Evolutionary conservation across 2,888 invertebrate genomes (phyloP).

Genomic region (Lissocephala sabroskyi): DNA sequence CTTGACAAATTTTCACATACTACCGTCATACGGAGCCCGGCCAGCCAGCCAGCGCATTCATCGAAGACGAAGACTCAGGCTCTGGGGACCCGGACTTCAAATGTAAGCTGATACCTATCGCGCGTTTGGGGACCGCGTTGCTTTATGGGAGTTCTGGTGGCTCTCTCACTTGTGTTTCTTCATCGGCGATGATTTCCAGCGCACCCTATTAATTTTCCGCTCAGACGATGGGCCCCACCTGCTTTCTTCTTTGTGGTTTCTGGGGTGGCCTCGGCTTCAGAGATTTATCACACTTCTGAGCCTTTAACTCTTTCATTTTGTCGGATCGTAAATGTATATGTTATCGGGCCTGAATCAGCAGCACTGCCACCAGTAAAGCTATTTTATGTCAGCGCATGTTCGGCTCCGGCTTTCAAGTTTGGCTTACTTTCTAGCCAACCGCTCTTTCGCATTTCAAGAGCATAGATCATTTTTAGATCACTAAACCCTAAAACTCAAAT

Average conservation of each 20-base stretch:
- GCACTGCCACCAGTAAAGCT: slow-evolving; percentile 42
- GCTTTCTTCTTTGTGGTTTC: slow-evolving; percentile 20
- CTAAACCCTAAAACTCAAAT: no score
- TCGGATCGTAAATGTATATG: slow-evolving; percentile 68
- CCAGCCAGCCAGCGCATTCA: no score
- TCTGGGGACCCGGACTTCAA: slow-evolving; percentile 42
- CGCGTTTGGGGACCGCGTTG: slow-evolving; percentile 24
- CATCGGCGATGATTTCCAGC: slow-evolving; percentile 8
- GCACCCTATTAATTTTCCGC: slow-evolving; percentile 68
- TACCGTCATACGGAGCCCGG: slow-evolving; percentile 37
- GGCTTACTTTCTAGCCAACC: slow-evolving; percentile 10
- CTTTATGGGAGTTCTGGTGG: slow-evolving; percentile 12
- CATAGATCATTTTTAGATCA: no score
- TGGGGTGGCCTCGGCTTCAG: slow-evolving; percentile 66
- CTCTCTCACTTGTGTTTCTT: slow-evolving; percentile 7
- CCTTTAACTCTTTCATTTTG: slow-evolving; percentile 46
- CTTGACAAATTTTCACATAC: slow-evolving; percentile 69
- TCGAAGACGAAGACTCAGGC: slow-evolving; percentile 3
- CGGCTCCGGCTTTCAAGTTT: slow-evolving; percentile 7
- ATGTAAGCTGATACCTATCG: slow-evolving; percentile 61
- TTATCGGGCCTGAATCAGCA: slow-evolving; percentile 68
- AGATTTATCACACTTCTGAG: slow-evolving; percentile 63
- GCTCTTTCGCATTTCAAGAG: no score
- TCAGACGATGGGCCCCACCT: slow-evolving; percentile 46
- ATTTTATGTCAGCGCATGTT: slow-evolving; percentile 60